These are phyloP conservation scores for Thysanoteuthis rhombus DNA, from an alignment of 2,888 invertebrate genomes.

Conservation along the genomic window DNA sequence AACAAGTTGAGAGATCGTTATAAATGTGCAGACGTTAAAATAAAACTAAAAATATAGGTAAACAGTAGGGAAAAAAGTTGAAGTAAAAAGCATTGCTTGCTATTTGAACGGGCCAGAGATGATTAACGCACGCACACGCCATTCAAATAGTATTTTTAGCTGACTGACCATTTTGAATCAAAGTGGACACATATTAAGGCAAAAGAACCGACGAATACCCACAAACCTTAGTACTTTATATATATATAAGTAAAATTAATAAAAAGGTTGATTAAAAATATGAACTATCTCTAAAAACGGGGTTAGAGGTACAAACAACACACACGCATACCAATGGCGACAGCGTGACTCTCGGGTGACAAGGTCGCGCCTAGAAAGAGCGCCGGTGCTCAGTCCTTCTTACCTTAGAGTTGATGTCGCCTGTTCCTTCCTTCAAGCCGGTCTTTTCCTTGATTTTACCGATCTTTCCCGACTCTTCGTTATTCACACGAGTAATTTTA, in stretches of 20 bases:
- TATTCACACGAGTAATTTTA: slow-evolving; percentile 30
- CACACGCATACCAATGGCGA: slow-evolving; percentile 18
- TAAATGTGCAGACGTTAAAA: background rate
- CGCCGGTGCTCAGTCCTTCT: background rate
- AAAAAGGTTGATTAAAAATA: background rate
- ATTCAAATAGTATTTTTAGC: background rate
- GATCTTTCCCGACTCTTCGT: slow-evolving; percentile 18
- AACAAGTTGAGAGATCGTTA: background rate
- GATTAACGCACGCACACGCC: background rate
- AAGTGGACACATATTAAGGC: background rate
- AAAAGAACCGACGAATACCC: background rate
- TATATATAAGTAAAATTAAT: background rate
- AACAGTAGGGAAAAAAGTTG: background rate
- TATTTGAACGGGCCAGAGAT: no score
- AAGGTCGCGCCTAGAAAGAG: slow-evolving; percentile 27
- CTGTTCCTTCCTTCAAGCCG: slow-evolving; percentile 16
- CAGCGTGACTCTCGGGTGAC: slow-evolving; percentile 23
- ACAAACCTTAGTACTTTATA: background rate
- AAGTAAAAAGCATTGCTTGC: background rate
- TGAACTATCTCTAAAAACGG: background rate
- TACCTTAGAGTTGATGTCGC: background rate
- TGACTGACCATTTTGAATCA: background rate
- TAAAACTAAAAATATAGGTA: background rate
- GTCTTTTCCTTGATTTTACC: slow-evolving; percentile 22
- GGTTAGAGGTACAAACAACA: background rate